Conservation (phyloP, 2,797 vertebrate species). For the Zalophus californianus region DNA sequence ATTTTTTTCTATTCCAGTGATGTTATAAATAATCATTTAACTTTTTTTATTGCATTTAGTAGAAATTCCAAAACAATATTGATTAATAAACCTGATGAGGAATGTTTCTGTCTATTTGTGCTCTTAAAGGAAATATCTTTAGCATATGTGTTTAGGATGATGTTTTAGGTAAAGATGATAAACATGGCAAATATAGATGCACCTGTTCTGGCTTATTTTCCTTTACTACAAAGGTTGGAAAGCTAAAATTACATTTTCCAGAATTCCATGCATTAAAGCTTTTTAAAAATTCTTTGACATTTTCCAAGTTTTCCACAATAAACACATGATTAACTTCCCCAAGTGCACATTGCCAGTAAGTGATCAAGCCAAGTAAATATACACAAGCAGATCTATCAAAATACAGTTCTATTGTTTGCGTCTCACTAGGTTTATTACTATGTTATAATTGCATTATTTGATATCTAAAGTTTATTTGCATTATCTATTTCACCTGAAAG, state of each 20-base stretch:
- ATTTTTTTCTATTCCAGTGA: neutral
- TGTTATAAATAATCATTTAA: neutral
- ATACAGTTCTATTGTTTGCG: neutral
- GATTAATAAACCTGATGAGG: neutral
- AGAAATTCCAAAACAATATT: neutral
- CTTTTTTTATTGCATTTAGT: neutral
- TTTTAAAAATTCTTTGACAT: neutral
- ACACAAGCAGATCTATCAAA: neutral
- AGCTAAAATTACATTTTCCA: neutral
- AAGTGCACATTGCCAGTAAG: neutral
- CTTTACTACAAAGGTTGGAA: neutral
- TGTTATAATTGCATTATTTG: neutral
- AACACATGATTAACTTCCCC: neutral
- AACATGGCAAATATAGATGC: neutral
- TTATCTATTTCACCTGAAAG: neutral
- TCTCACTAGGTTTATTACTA: neutral
- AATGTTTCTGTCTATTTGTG: neutral
- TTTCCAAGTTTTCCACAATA: neutral
- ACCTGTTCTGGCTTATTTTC: neutral
- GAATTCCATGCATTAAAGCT: neutral
- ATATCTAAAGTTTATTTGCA: neutral
- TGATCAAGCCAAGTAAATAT: neutral
- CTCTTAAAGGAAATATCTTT: slow-evolving; percentile 3
- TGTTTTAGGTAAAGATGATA: neutral
- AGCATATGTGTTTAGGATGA: neutral